Conservation (phyloP, 2,797 vertebrate genomes). For the Alauda arvensis region DNA sequence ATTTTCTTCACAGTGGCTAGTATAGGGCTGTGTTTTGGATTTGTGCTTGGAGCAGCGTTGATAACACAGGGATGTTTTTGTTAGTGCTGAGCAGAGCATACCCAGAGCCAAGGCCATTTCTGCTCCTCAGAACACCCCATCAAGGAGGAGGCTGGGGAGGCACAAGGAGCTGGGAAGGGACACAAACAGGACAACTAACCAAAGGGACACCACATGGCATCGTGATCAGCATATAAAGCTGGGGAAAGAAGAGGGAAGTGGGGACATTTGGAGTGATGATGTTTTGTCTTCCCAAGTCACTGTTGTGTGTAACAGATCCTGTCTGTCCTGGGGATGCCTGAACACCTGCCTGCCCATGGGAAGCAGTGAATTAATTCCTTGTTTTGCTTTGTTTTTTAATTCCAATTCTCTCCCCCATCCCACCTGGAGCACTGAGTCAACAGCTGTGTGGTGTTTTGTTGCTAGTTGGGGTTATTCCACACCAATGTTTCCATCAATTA, state of each 20-base stretch:
- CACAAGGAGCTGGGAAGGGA: background rate
- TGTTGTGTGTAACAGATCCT: background rate
- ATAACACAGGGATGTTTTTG: background rate
- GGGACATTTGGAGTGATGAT: background rate
- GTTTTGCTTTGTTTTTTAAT: background rate
- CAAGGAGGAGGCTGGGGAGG: rapidly evolving
- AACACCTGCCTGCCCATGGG: background rate
- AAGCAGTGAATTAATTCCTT: background rate
- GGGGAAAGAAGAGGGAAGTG: background rate
- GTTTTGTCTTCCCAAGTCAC: background rate
- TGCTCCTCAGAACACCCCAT: background rate
- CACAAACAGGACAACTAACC: background rate
- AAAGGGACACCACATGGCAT: background rate
- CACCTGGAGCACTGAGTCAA: background rate
- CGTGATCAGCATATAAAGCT: background rate
- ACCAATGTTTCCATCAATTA: background rate
- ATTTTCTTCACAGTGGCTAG: background rate
- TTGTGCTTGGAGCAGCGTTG: background rate
- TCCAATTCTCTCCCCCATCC: background rate
- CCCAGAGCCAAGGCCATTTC: background rate
- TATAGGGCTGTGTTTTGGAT: background rate
- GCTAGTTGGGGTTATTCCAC: background rate
- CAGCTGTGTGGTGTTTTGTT: background rate
- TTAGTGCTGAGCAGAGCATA: background rate
- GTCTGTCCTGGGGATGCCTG: background rate